Conservation (phyloP, 2,888 invertebrate genomes). For the Pollenia angustigena region DNA sequence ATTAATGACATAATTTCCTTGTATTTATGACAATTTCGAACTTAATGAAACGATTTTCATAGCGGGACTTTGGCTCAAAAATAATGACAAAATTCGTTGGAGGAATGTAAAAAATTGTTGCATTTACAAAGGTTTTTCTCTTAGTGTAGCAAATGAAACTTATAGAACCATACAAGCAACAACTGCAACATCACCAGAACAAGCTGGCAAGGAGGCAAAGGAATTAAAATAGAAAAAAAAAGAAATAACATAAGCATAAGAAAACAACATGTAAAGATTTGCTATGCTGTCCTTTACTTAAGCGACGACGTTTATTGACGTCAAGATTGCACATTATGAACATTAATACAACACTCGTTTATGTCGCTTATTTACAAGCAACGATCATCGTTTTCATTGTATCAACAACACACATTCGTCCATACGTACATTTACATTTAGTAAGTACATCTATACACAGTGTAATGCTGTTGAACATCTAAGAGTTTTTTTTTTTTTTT, state of each 20-base stretch:
- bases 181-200: background rate
- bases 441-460: background rate
- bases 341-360: constrained; percentile 84
- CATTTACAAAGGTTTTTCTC: no score
- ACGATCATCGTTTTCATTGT: constrained; percentile 70
- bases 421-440: background rate
- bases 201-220: constrained; percentile 14
- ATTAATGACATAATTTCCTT: no score
- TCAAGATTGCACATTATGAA: constrained; percentile 83
- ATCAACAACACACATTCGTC: constrained; percentile 6
- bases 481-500: constrained; percentile 23
- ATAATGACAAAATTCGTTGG: no score
- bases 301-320: constrained; percentile 83
- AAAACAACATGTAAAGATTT: constrained; percentile 69
- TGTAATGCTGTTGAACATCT: constrained; percentile 13
- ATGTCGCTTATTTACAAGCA: constrained; percentile 83
- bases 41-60: no score
- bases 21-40: no score
- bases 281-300: constrained; percentile 72
- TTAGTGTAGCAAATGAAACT: background rate
- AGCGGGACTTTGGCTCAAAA: no score
- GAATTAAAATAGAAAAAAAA: background rate
- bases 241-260: constrained; percentile 49
- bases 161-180: background rate
- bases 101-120: no score